Percentiles rank a stretch among this genome's conserved stretches.
Conservation (phyloP, 2,113 vertebrate species). For the Ptilorrhoa leucosticta region DNA sequence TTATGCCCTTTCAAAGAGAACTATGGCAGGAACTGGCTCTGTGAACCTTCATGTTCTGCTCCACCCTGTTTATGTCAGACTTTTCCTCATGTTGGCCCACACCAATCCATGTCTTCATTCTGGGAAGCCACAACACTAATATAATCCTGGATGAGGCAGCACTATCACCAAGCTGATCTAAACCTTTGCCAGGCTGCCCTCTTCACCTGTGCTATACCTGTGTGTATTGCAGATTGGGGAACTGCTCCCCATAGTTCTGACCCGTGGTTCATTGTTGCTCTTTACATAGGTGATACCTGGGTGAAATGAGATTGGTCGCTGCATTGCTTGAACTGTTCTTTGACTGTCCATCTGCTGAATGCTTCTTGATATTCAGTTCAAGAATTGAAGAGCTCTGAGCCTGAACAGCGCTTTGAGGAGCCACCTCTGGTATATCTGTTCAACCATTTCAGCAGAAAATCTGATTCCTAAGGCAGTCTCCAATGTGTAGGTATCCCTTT, state of each 20-base stretch:
- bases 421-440: not conserved
- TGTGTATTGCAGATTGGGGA: not conserved
- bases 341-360: not conserved
- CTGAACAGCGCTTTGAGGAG: not conserved
- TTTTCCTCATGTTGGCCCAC: not conserved
- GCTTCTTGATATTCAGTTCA: not conserved
- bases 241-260: not conserved
- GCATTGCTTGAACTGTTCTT: not conserved
- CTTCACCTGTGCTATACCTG: not conserved
- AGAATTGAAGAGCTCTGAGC: not conserved
- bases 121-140: not conserved
- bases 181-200: not conserved
- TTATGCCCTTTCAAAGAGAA: not conserved
- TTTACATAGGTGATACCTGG: not conserved
- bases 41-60: not conserved
- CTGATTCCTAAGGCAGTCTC: not conserved
- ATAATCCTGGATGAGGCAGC: not conserved
- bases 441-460: not conserved
- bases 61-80: not conserved
- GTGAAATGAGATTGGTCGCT: not conserved
- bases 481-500: not conserved
- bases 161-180: not conserved
- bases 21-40: not conserved
- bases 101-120: not conserved
- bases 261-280: not conserved